phyloP scores from a whole-genome alignment of 2,888 invertebrate species.

The Zonitis immaculata region DNA sequence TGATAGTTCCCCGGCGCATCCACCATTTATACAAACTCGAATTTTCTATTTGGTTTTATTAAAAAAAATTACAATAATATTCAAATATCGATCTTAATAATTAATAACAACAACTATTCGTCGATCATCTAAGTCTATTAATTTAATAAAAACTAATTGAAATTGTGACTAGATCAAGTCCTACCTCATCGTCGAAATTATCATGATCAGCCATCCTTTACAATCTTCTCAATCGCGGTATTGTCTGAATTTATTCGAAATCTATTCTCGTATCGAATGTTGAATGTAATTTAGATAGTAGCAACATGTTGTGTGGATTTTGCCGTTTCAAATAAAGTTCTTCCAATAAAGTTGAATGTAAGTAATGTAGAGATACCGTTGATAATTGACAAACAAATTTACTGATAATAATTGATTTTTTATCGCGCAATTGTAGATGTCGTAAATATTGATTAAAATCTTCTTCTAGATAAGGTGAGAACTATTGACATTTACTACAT shows the following conservation, averaged over 20 bases:
- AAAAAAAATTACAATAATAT: not conserved
- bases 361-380: no score
- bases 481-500: not conserved
- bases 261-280: not conserved
- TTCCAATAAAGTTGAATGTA: no score
- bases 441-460: not conserved
- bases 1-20: not conserved
- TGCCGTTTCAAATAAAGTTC: not conserved
- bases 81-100: no score
- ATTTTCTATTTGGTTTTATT: not conserved
- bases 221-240: not conserved
- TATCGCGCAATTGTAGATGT: not conserved
- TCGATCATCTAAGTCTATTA: no score
- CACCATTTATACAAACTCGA: not conserved
- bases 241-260: not conserved
- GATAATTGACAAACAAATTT: no score
- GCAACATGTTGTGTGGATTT: not conserved
- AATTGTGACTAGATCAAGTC: no score
- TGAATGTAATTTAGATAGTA: not conserved
- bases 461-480: not conserved
- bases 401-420: no score
- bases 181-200: conserved; percentile 41
- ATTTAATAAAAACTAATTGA: no score
- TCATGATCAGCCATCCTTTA: conserved; percentile 34
- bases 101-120: no score